These are phyloP conservation scores for Polypedilum vanderplanki DNA, from an alignment of 1,140 invertebrate genomes.

Conservation along the genomic window DNA sequence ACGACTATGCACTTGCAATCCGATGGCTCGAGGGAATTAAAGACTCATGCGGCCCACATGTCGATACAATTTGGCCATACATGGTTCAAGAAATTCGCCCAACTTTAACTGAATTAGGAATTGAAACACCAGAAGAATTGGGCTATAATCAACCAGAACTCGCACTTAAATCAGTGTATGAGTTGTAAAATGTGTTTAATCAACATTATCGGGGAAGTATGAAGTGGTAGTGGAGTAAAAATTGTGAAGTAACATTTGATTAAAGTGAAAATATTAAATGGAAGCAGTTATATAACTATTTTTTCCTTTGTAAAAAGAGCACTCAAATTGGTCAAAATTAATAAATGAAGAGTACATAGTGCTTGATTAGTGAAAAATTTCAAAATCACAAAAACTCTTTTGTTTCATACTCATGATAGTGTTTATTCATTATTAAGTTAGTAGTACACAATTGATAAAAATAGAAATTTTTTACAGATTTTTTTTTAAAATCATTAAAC, in stretches of 20 bases:
- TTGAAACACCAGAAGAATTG: constrained; percentile 89
- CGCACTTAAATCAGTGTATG: constrained; percentile 65
- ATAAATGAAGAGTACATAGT: constrained; percentile 8
- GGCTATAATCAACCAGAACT: constrained; percentile 97
- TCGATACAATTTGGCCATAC: constrained; percentile 82
- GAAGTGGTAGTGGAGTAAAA: not conserved
- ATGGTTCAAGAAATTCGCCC: constrained; percentile 89
- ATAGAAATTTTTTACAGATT: no score
- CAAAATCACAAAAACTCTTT: not conserved
- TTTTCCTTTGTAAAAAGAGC: constrained; percentile 30
- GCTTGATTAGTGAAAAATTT: constrained; percentile 11
- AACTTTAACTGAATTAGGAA: constrained; percentile 86
- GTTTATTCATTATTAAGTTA: no score
- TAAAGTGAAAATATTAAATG: not conserved
- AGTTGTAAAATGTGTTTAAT: constrained; percentile 45
- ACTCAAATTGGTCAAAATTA: not conserved
- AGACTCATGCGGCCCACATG: constrained; percentile 77
- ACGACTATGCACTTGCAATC: constrained; percentile 87
- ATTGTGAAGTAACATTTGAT: not conserved
- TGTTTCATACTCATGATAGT: no score
- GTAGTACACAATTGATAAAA: no score
- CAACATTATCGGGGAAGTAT: not conserved
- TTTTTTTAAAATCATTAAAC: no score
- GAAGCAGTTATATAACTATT: not conserved
- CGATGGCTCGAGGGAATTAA: constrained; percentile 89